A percentile compares a stretch with the other conserved stretches of the same genome.
These are phyloP conservation scores for Macrosoma leucophasiata DNA, from an alignment of 2,888 invertebrate genomes.

Conservation along the genomic window DNA sequence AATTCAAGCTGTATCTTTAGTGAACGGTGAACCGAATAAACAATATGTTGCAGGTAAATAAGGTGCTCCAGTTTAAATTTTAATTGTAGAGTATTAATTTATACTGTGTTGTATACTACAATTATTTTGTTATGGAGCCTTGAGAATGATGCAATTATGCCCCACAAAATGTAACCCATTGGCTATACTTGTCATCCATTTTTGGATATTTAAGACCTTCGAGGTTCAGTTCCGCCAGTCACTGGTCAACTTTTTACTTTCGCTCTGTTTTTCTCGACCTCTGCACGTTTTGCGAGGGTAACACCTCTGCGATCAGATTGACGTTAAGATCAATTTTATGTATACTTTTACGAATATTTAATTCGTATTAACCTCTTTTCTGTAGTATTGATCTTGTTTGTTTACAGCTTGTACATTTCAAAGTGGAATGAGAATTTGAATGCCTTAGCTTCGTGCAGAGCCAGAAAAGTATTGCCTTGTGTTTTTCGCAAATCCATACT, in stretches of 20 bases:
- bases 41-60: conserved; percentile 23
- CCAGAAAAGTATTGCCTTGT: no score
- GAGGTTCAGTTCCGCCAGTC: conserved; percentile 58
- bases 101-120: conserved; percentile 28
- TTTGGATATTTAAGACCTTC: conserved; percentile 61
- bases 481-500: no score
- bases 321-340: no score
- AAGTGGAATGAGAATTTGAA: no score
- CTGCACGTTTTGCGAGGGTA: conserved; percentile 32
- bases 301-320: no score
- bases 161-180: conserved; percentile 32
- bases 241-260: conserved; percentile 48
- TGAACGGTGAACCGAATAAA: no score
- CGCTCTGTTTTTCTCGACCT: conserved; percentile 62
- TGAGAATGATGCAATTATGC: conserved; percentile 33
- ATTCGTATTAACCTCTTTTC: no score
- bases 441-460: no score
- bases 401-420: no score
- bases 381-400: no score
- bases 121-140: conserved; percentile 34
- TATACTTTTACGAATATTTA: no score
- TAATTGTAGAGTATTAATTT: conserved; percentile 35
- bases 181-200: conserved; percentile 50
- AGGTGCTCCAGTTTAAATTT: conserved; percentile 33
- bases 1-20: no score